Percentiles rank a stretch among this genome's conserved stretches.
Conservation (phyloP, 2,113 vertebrate species). For the Eira barbara region DNA sequence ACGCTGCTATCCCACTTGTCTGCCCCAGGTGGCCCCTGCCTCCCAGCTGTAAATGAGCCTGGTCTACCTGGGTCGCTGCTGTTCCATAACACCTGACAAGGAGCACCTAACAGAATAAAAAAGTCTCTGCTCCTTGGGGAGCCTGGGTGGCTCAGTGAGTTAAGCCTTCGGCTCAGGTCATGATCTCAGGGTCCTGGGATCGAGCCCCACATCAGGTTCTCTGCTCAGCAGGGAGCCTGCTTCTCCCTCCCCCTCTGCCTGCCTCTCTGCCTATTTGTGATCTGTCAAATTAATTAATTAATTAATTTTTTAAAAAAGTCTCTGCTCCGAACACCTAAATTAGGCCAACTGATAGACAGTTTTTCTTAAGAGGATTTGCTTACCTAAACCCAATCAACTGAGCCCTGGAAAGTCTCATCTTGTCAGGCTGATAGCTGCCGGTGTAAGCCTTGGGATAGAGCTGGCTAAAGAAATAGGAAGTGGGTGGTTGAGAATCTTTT, state of each 20-base stretch:
- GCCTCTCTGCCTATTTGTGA: no score
- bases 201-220: no score
- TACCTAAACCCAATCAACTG: constrained; percentile 60
- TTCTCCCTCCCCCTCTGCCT: no score
- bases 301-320: not conserved
- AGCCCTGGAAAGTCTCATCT: constrained; percentile 50
- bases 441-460: not conserved
- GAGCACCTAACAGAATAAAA: not conserved
- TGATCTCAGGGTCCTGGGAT: no score
- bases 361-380: constrained; percentile 70
- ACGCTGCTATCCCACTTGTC: constrained; percentile 8
- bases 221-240: no score
- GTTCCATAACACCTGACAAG: not conserved
- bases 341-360: constrained; percentile 49
- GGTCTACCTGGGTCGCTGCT: not conserved
- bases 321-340: not conserved
- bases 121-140: not conserved
- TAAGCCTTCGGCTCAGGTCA: no score
- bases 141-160: no score
- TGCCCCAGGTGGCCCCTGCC: not conserved
- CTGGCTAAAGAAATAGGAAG: not conserved
- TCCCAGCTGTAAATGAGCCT: accelerated
- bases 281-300: no score
- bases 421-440: not conserved
- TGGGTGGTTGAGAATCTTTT: not conserved